Conservation (phyloP, 1,140 invertebrate genomes). For the Ostrea edulis region DNA sequence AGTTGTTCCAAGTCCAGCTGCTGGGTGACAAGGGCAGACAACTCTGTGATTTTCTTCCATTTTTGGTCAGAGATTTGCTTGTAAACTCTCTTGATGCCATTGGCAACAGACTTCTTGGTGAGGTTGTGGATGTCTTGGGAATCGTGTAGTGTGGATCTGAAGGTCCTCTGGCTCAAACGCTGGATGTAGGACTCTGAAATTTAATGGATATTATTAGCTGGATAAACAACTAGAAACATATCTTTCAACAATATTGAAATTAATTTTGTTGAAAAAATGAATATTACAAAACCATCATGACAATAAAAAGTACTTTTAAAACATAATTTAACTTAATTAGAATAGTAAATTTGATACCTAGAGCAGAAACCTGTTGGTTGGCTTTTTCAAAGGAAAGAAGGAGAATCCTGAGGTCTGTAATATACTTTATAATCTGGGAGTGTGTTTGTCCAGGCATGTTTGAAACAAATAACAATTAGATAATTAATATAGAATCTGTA, state of each 20-base stretch:
- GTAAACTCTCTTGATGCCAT: constrained; percentile 34
- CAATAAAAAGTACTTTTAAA: neutral
- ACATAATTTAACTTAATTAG: no score
- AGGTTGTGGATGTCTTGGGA: neutral
- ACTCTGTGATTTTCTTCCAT: constrained; percentile 18
- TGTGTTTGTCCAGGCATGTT: neutral
- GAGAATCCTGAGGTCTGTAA: neutral
- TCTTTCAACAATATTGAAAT: no score
- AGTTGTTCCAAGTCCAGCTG: neutral
- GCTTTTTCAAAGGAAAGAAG: neutral
- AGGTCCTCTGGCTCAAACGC: neutral
- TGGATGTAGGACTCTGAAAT: constrained; percentile 32
- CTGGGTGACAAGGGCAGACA: constrained; percentile 41
- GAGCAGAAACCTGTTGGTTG: neutral
- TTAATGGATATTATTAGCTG: neutral
- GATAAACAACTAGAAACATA: no score
- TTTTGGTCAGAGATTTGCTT: constrained; percentile 16
- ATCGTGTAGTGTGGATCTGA: constrained; percentile 11
- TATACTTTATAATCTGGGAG: neutral
- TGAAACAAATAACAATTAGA: neutral
- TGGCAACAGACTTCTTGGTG: constrained; percentile 43
- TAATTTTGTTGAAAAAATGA: no score
- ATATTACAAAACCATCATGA: no score
- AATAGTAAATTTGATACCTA: neutral
- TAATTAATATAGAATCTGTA: neutral